phyloP scores from a whole-genome alignment of 2,113 vertebrate species.

The Catharus bicknelli region DNA sequence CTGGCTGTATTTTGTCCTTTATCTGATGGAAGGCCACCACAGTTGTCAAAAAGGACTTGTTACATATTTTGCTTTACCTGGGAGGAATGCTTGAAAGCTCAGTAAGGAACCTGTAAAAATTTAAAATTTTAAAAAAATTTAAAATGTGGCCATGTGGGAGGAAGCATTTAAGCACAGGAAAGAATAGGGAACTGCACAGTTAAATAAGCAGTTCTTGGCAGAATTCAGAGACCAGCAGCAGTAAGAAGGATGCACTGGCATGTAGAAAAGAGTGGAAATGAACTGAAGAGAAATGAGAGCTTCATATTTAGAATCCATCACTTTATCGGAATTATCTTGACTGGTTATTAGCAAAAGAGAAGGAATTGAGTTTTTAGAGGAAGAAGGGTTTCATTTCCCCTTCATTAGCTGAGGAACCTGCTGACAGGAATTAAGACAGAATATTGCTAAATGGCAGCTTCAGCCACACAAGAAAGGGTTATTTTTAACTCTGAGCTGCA shows the following conservation, averaged over 20 bases:
- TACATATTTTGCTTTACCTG: not conserved
- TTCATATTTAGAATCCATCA: slow-evolving; percentile 1
- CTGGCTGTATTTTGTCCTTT: not conserved
- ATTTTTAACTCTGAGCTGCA: not conserved
- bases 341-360: slow-evolving; percentile 28
- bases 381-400: slow-evolving; percentile 26
- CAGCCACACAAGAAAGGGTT: not conserved
- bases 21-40: not conserved
- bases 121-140: not conserved
- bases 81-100: not conserved
- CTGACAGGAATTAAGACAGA: slow-evolving; percentile 16
- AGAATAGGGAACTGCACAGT: not conserved
- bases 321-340: not conserved
- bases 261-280: not conserved
- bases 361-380: slow-evolving; percentile 15
- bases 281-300: not conserved
- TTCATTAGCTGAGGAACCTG: slow-evolving; percentile 15
- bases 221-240: not conserved
- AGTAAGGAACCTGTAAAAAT: not conserved
- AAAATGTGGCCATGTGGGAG: not conserved
- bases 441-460: not conserved
- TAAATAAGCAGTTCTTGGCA: slow-evolving; percentile 1
- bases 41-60: not conserved
- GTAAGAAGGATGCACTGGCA: not conserved
- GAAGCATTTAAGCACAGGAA: not conserved